Base-by-base conservation (phyloP, 2,888 invertebrate species). In the Acanthosoma haemorrhoidale region DNA sequence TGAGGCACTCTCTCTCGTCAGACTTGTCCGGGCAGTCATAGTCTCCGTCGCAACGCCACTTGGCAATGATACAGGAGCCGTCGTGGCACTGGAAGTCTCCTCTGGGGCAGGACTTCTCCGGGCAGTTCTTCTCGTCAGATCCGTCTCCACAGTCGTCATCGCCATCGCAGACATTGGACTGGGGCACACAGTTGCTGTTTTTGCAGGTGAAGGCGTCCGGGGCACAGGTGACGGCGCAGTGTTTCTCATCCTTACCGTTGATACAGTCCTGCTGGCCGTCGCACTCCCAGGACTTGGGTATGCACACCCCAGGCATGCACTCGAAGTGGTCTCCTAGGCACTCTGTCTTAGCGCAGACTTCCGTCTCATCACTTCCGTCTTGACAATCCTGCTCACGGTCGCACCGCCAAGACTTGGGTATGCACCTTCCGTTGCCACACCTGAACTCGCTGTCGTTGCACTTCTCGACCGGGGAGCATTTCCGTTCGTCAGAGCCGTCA, bases 181-280 rank as follows among this genome's bases (percentile, higher is more conserved):
- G 86, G 78, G 92, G 91, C 77, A 94, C 92, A 80, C 94, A 94
- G 77, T 90, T 89, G 70, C 93, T 91, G 79, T 93, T 92, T 67
- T 85, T 87, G 81, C 96, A 96, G n/a, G 93, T 92, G 80, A 94
- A 94, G 81, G 96, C 93, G 80, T 94, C 93, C 67, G 91, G 87
- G 75, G 93, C 88, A 81, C 95, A 96, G 25, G 94, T 94, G 79
- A 90, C 91, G 83, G 92, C 94, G 76, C 90, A 90, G 75, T 84
- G 80, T 74, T 80, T 82, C 80, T 91, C 90, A 78, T 91, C 91
- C 73, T 85, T 84, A 73, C 83, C 85, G 78, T 89, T 86, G 9
- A 80, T 78, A 78, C 91, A 91, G 81, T 91, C 90, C 39, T 81
- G 77, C 39, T 84, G 82, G 72, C 81, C 82, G 80, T 91, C 91